Base-by-base conservation (phyloP, 2,113 vertebrate species). In the Paedocypris sp. region DNA sequence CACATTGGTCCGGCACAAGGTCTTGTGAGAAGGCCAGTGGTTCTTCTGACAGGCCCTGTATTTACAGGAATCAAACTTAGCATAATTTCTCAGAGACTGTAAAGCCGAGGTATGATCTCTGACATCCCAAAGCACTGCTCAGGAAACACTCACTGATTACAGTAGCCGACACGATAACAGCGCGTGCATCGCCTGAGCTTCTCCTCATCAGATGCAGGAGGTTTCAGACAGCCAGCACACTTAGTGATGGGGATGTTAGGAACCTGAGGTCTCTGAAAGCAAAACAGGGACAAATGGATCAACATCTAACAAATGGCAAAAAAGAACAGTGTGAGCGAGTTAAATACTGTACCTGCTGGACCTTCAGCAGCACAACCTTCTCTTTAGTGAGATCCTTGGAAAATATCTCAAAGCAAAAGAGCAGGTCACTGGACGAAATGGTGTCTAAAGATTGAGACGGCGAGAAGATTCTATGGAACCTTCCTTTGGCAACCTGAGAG, bases 161-260 rank as follows among this genome's bases (percentile, higher is more conserved):
- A 99, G 79, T 99, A 99, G 76, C 93, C 92, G 1, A 96, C 95
- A 1, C 93, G 88, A 72, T 98, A 99, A 79, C 95, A 99, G 54
- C 93, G 90, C 18, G 89, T 98, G 74, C 95, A 99, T 2, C 94
- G 89, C 70, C 79, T 91, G 73, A 99, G 83, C 69, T 98, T 98
- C 75, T 97, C 94, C 1, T 97, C 95, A 18, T 97, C 94, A 0
- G 86, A 82, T 64, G 88, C 75, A 10, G 93, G 93, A 47, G 92
- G 90, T 79, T 94, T 94, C 75, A 92, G 86, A 75, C 93, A 99
- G 66, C 93, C 90, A 0, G 95, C 90, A 52, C 95, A 99, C 80
- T 97, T 94, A 47, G 89, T 85, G 1, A 96, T 85, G 4, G 89
- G 87, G 56, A 90, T 78, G 3, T 86, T 97, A 28, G 91, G 90